phyloP scores from a whole-genome alignment of 2,113 vertebrate genomes.

The Otus sunia region DNA sequence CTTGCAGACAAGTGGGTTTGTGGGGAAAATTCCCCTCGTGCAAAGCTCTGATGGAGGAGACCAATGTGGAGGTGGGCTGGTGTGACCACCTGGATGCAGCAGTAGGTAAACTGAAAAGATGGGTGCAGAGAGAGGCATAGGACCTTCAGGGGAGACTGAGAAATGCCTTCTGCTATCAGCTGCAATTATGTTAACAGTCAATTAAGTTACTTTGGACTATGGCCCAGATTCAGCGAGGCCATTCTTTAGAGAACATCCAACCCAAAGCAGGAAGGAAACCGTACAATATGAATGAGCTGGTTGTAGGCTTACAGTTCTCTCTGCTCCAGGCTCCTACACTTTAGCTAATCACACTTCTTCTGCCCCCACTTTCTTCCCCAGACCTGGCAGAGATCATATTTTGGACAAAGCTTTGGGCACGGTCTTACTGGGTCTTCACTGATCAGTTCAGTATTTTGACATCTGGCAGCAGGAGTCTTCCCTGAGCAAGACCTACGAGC shows the following conservation, averaged over 20 bases:
- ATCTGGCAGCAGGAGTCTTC: not conserved
- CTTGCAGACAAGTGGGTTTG: not conserved
- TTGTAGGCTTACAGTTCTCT: not conserved
- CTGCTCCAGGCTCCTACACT: not conserved
- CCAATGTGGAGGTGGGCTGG: fast-evolving
- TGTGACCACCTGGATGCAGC: not conserved
- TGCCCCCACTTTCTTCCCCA: not conserved
- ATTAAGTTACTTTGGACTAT: not conserved
- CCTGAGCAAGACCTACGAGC: not conserved
- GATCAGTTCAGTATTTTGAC: not conserved
- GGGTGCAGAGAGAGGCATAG: not conserved
- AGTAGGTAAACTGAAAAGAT: not conserved
- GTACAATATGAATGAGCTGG: not conserved
- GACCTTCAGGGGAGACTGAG: not conserved
- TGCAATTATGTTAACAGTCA: not conserved
- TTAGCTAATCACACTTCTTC: not conserved
- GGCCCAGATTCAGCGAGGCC: not conserved
- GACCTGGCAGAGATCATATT: not conserved
- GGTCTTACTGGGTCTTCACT: not conserved
- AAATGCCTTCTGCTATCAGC: not conserved
- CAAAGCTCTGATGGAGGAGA: not conserved
- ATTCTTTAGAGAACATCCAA: not conserved
- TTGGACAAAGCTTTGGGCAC: not conserved
- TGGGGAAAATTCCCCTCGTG: not conserved
- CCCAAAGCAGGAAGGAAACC: not conserved